Conservation (phyloP, 2,797 vertebrate species). For the Phoeniculus purpureus region DNA sequence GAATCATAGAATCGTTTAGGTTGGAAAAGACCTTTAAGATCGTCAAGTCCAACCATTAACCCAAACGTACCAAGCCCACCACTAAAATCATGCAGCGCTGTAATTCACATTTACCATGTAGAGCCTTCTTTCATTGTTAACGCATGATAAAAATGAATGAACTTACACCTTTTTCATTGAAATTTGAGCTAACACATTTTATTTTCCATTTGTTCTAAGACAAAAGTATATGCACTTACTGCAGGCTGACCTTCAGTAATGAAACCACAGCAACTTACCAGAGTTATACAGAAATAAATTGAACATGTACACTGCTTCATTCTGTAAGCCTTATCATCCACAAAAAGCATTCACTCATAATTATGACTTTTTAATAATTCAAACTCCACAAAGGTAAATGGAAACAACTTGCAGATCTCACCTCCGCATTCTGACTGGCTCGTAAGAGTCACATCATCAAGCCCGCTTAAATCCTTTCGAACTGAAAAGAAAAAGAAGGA, state of each 20-base stretch:
- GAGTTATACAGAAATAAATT: not conserved
- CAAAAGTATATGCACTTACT: not conserved
- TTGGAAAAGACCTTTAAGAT: no score
- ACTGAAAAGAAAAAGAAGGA: conserved; percentile 73
- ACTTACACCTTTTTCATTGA: not conserved
- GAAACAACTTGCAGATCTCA: conserved; percentile 65
- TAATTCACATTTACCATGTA: not conserved
- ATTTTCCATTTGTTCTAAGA: not conserved
- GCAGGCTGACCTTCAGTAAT: not conserved
- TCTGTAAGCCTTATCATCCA: not conserved
- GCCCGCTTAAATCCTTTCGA: conserved; percentile 84
- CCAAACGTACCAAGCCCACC: no score
- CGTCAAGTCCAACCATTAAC: no score
- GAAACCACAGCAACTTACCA: not conserved
- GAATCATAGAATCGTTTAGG: no score
- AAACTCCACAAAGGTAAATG: not conserved
- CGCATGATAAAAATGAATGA: not conserved
- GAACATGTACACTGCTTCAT: not conserved
- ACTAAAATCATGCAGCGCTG: not conserved
- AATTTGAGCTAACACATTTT: not conserved
- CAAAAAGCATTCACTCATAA: not conserved
- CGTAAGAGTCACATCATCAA: conserved; percentile 86
- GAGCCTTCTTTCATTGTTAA: not conserved
- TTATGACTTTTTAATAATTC: not conserved
- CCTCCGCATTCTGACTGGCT: conserved; percentile 89